These are phyloP conservation scores for Seira ritae DNA, from an alignment of 2,888 invertebrate species.

Conservation along the genomic window DNA sequence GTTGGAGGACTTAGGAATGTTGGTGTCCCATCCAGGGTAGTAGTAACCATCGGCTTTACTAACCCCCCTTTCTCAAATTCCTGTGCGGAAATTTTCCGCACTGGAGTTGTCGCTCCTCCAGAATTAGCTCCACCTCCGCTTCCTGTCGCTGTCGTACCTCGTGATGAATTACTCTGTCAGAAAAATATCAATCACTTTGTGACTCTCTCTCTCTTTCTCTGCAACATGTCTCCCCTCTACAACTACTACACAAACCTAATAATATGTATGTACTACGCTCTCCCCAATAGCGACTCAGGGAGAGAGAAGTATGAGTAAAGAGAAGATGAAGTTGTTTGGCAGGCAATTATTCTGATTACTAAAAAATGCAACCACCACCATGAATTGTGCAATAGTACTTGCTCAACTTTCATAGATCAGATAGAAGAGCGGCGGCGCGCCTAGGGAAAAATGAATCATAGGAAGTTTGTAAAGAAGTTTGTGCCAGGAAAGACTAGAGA, in stretches of 20 bases:
- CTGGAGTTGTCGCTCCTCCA: constrained; percentile 88
- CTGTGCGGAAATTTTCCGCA: constrained; percentile 94
- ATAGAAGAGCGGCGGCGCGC: constrained; percentile 4
- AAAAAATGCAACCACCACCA: constrained; percentile 18
- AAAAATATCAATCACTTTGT: constrained; percentile 59
- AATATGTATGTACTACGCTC: too few relatives aligned
- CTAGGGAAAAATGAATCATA: not conserved
- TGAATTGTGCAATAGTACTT: not conserved
- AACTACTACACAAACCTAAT: not conserved
- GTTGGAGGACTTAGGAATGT: constrained; percentile 84
- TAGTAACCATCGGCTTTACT: constrained; percentile 92
- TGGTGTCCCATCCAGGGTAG: constrained; percentile 93
- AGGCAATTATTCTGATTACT: constrained; percentile 64
- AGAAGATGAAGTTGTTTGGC: constrained; percentile 7
- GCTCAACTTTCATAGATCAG: constrained; percentile 7
- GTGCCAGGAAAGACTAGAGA: not conserved
- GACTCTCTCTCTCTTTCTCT: constrained; percentile 13
- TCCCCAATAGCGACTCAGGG: too few relatives aligned
- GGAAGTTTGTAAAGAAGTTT: not conserved
- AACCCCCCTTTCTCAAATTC: constrained; percentile 96
- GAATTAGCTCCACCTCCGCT: constrained; percentile 82
- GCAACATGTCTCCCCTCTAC: not conserved
- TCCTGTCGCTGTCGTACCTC: constrained; percentile 75
- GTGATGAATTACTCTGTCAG: constrained; percentile 63
- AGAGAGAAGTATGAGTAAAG: not conserved